Base-by-base conservation (phyloP, 2,113 vertebrate species). In the Syrmaticus mikado region DNA sequence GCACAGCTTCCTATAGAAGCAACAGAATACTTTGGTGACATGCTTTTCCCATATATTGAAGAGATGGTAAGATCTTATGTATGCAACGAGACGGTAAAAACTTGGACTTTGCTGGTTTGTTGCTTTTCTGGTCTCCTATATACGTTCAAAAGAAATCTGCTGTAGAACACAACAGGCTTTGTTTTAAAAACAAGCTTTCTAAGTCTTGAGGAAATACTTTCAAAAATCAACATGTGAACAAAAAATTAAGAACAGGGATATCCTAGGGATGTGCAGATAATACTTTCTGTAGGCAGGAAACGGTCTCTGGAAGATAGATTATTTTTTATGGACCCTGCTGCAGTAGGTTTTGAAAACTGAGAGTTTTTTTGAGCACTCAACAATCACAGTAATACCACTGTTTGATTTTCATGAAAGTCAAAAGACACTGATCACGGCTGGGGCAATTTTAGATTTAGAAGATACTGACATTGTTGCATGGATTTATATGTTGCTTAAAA, bases 1-100 rank as follows among this genome's bases (percentile, higher is more conserved):
- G 99, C 99, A 62, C 99, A 99, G 97, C 98, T 99, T 60, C 99
- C 99, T 18, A 98, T 99, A 57, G 99, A 99, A 97, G 98, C 99
- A 76, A 99, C 99, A 1, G 99, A 99, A 87, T 99, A 98, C 89
- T 99, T 99, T 89, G 99, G 99, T n/a, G 99, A 99, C 93, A 97
- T 98, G 85, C 98, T 99, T 85, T 99, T 98, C 88, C 99, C 99
- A 4, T 99, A 99, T 89, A 97, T 99, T 79, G 99, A 99, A 98
- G 99, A 99, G 98, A 99, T 99, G 99, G 99, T 99, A 98, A 98
- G 98, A 71, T 22, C 10, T 71, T 46, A 19, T 24, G 32, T 67
- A 30, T 53, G 34, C 2, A 6, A 50, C 11, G 32, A 11, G 32
- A 77, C 52, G 61, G 72, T 71, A 90, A 72, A 92, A 88, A 5